These are phyloP conservation scores for Clarias fuscus DNA, from an alignment of 2,797 vertebrate species.

Conservation along the genomic window DNA sequence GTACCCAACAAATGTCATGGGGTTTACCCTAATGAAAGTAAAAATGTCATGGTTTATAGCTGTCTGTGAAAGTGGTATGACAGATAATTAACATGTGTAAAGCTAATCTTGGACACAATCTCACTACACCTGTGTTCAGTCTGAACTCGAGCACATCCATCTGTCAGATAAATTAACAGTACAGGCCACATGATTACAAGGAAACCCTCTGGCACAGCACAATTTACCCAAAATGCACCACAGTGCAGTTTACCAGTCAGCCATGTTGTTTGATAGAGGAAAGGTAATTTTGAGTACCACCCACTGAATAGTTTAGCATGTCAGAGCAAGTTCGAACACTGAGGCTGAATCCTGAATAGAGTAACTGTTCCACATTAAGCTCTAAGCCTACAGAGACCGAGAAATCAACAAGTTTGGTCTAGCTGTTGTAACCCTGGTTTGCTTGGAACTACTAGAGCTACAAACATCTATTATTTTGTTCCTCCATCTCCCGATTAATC, in stretches of 20 bases:
- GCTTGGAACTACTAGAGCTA: background rate
- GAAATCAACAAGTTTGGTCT: constrained; percentile 25
- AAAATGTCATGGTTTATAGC: background rate
- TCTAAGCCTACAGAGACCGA: background rate
- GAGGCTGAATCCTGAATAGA: background rate
- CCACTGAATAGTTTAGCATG: constrained; percentile 22
- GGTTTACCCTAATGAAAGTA: background rate
- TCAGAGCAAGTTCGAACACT: constrained; percentile 24
- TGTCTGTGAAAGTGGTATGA: background rate
- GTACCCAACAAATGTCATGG: too few relatives aligned
- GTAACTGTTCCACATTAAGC: background rate
- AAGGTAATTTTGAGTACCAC: background rate
- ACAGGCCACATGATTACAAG: constrained; percentile 57
- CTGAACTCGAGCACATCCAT: background rate
- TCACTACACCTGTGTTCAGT: background rate
- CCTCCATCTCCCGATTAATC: background rate
- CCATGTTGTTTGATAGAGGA: background rate
- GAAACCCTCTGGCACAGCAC: constrained; percentile 43
- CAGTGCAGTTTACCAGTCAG: background rate
- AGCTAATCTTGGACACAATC: background rate
- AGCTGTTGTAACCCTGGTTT: background rate
- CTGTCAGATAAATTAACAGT: background rate
- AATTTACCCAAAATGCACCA: background rate
- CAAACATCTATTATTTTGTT: background rate
- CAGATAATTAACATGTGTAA: background rate